Evolutionary conservation across 2,113 vertebrate species (phyloP), one percentile per base, ranked within the genome.

Genomic region (Grantiella picta): DNA sequence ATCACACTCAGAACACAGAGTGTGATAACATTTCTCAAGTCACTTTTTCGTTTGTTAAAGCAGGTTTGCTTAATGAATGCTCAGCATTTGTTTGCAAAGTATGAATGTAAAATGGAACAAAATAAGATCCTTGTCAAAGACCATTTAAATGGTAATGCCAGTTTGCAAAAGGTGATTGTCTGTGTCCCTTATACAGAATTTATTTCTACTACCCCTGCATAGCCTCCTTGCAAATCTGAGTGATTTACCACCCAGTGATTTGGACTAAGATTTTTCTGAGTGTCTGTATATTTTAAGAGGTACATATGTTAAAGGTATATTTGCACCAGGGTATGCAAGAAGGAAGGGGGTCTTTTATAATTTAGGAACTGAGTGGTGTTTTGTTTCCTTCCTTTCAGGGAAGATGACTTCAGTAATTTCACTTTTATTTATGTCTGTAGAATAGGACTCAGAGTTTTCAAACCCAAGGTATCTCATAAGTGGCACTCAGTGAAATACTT

Each of bases 121-220:
- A 94, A 65, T 49, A 92, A 96, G 94, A 95, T 92, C 42, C 52
- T 95, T 95, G 82, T 95, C 87, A 89, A 94, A 82, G 63, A 68
- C 82, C 53, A 94, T 94, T 92, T 96, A 94, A 96, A 94, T 94
- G 92, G 82, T 89, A 96, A 97, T 93, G 11, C 4, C 35, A 54
- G 7, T 27, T 73, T 89, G 89, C 42, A 92, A 86, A 92, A 86
- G 57, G 42, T 61, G 69, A 60, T 70, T 75, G 45, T 61, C 27
- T 71, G 18, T 76, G 44, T 81, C 45, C 40, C 31, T 70, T 72
- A 10, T 38, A 72, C 50, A 72, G 2, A 2, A 80, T 78, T 92
- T 90, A 77, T 93, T 95, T 72, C 47, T 56, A 7, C 50, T 65
- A 78, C 15, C n/a, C 15, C 33, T 93, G 15, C 22, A 61, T 17